Base-by-base conservation (phyloP, 2,113 vertebrate species). In the Trematocara zebra region DNA sequence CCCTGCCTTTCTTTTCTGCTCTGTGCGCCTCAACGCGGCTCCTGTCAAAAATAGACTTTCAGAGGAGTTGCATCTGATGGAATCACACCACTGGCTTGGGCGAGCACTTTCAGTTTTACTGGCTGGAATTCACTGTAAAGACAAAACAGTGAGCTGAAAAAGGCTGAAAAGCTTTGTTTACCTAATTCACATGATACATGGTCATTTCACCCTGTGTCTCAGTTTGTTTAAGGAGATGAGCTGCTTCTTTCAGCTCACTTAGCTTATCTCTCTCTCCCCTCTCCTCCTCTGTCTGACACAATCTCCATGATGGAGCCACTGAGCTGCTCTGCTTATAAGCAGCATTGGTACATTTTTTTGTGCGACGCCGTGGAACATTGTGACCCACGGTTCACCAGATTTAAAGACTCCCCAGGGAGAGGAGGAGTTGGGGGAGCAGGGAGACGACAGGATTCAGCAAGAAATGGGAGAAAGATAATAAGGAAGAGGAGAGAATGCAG, bases 351-450 rank as follows among this genome's bases (percentile, higher is more conserved):
- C 76, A 4, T 51, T 44, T 90, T 88, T 91, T 80, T 89, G 74
- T 87, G 89, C 90, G 91, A 87, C 74, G 83, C 56, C 3, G 84
- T 92, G 95, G 95, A 95, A 96, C 90, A 96, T 93, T 94, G 53
- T 94, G 92, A 95, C 94, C 94, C 64, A 59, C 54, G 84, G 91
- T 94, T 94, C 90, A 92, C 81, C 74, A 79, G 61, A 91, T 81
- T 91, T 88, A 90, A 93, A 93, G 92, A 86, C 85, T 94, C 94
- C 92, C 93, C 37, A 31, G 89, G 85, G 94, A 91, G 91, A 82
- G 40, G 78, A 84, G 64, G 69, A 86, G 82, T 35, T 64, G 51
- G 28, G 80, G 72, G 49, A 33, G 81, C 67, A 37, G 57, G 20
- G 85, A 81, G 84, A 76, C 81, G 83, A 82, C 37, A 35, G 78